Evolutionary conservation across 2,113 vertebrate genomes (phyloP).

Genomic region (Oreochromis tanganicae): DNA sequence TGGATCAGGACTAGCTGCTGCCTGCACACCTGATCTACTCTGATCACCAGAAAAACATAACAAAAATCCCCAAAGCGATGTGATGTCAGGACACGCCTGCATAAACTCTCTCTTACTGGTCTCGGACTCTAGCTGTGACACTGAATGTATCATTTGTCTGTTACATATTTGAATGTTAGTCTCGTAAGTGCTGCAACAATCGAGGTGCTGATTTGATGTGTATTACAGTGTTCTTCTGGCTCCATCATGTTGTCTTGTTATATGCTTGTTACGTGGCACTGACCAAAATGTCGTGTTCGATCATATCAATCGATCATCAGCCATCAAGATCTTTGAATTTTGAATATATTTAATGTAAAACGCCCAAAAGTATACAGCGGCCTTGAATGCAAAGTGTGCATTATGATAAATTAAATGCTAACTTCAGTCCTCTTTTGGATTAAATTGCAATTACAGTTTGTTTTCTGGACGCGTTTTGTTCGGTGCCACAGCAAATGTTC

Average conservation of each 20-base stretch:
- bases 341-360: background rate
- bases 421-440: background rate
- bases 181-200: constrained; percentile 38
- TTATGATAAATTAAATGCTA: background rate
- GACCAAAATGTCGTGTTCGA: constrained; percentile 54
- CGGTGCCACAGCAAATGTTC: constrained; percentile 68
- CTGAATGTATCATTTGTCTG: constrained; percentile 69
- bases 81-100: background rate
- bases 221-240: constrained; percentile 46
- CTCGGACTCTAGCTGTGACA: background rate
- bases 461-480: constrained; percentile 43
- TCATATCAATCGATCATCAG: background rate
- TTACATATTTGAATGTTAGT: constrained; percentile 66
- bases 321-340: background rate
- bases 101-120: background rate
- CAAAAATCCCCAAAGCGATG: background rate
- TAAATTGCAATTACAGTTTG: background rate
- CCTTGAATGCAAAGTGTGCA: background rate
- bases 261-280: constrained; percentile 65
- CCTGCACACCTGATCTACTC: background rate
- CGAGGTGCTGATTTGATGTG: constrained; percentile 16
- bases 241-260: constrained; percentile 68
- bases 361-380: accelerated
- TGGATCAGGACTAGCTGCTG: background rate
- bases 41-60: background rate